These are phyloP conservation scores for Mellilla xanthometata DNA, from an alignment of 2,888 invertebrate genomes.

Conservation along the genomic window DNA sequence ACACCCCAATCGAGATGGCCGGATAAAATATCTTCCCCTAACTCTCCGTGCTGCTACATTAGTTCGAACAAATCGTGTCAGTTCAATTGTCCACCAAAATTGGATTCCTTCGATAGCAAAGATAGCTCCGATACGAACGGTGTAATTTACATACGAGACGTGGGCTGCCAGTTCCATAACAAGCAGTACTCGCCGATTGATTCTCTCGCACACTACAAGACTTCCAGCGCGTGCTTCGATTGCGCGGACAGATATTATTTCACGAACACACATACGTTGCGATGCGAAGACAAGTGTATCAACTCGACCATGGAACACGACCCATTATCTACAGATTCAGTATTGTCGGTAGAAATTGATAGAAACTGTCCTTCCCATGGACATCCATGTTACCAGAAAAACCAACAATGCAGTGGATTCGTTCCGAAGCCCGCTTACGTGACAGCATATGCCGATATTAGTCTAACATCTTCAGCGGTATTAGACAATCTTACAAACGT, in stretches of 20 bases:
- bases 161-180: constrained; percentile 67
- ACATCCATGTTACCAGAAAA: constrained; percentile 20
- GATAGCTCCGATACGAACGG: constrained; percentile 43
- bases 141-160: constrained; percentile 67
- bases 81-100: constrained; percentile 43
- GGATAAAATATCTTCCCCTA: constrained; percentile 32
- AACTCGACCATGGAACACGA: constrained; percentile 44
- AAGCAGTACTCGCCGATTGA: constrained; percentile 42
- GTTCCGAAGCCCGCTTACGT: constrained; percentile 20
- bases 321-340: constrained; percentile 43
- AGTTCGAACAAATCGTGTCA: constrained; percentile 65
- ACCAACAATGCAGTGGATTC: constrained; percentile 18
- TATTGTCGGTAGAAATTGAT: constrained; percentile 46
- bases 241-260: constrained; percentile 41
- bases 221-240: constrained; percentile 53
- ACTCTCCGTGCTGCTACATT: constrained; percentile 33
- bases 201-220: constrained; percentile 43
- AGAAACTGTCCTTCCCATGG: constrained; percentile 51
- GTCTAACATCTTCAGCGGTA: constrained; percentile 24
- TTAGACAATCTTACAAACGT: constrained; percentile 9
- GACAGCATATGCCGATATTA: constrained; percentile 16
- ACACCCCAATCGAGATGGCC: constrained; percentile 38
- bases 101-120: constrained; percentile 21
- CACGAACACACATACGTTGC: constrained; percentile 49
- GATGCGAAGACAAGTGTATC: constrained; percentile 61